These are phyloP conservation scores for Catocala fraxini DNA, from an alignment of 2,888 invertebrate genomes.

Conservation along the genomic window DNA sequence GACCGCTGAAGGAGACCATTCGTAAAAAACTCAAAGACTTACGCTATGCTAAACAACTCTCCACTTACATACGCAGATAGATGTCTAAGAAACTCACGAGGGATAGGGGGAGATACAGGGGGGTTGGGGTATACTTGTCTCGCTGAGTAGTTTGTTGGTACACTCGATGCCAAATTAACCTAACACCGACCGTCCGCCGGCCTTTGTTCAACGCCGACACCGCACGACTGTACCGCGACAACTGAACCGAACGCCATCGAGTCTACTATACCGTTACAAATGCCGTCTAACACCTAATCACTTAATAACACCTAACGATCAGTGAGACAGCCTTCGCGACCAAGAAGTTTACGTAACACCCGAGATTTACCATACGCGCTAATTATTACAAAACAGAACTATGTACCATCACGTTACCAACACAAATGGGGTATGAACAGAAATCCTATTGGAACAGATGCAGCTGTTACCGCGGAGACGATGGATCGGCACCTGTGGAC, in stretches of 20 bases:
- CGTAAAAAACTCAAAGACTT: slow-evolving; percentile 63
- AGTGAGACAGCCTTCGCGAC: slow-evolving; percentile 63
- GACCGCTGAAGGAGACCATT: slow-evolving; percentile 52
- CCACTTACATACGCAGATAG: slow-evolving; percentile 61
- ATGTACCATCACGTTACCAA: background rate
- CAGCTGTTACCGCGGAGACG: slow-evolving; percentile 26
- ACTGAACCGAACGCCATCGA: slow-evolving; percentile 55
- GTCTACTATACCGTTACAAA: slow-evolving; percentile 48
- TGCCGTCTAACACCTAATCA: slow-evolving; percentile 58
- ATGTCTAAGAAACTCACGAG: slow-evolving; percentile 51
- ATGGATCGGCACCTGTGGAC: slow-evolving; percentile 37
- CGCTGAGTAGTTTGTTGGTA: slow-evolving; percentile 84
- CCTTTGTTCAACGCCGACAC: slow-evolving; percentile 73
- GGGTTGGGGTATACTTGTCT: slow-evolving; percentile 62
- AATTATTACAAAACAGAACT: background rate
- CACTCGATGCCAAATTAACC: slow-evolving; percentile 81
- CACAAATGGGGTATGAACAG: slow-evolving; percentile 10
- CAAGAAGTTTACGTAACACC: slow-evolving; percentile 45
- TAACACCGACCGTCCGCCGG: slow-evolving; percentile 61
- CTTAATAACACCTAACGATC: slow-evolving; percentile 57
- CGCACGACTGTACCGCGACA: slow-evolving; percentile 48
- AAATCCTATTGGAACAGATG: slow-evolving; percentile 21
- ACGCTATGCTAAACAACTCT: slow-evolving; percentile 67
- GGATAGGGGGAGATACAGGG: slow-evolving; percentile 32
- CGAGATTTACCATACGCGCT: slow-evolving; percentile 7